These are phyloP conservation scores for Calyptommatus sinebrachiatus DNA, from an alignment of 2,113 vertebrate species.

Conservation along the genomic window DNA sequence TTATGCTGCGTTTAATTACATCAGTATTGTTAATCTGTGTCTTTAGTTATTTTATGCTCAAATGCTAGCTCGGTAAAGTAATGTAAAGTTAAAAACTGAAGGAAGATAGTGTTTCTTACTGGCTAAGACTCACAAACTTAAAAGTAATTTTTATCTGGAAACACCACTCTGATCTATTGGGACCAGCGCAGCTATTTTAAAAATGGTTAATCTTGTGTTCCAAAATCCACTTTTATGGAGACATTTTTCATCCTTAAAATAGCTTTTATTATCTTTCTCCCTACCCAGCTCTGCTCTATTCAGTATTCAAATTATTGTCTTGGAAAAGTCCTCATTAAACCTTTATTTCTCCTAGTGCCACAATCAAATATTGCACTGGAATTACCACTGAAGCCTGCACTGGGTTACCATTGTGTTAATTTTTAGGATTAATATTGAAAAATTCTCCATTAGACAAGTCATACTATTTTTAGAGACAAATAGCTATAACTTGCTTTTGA, in stretches of 20 bases:
- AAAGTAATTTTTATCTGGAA: not conserved
- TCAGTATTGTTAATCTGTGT: slow-evolving; percentile 37
- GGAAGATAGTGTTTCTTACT: not conserved
- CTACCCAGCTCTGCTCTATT: not conserved
- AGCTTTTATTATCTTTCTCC: not conserved
- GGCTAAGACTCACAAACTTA: not conserved
- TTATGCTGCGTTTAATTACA: slow-evolving; percentile 45
- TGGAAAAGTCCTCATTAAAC: not conserved
- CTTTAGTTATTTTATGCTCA: slow-evolving; percentile 32
- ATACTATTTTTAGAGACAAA: no score
- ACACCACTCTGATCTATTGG: not conserved
- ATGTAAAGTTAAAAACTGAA: slow-evolving; percentile 20
- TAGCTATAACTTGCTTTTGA: no score
- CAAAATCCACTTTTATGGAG: not conserved
- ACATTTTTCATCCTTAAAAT: not conserved
- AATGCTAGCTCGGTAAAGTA: slow-evolving; percentile 25
- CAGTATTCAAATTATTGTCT: not conserved
- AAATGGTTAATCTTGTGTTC: not conserved
- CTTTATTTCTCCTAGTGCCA: not conserved
- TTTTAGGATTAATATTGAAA: not conserved
- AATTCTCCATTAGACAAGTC: not conserved
- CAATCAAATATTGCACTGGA: no score
- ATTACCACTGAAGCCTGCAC: no score
- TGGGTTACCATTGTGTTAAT: not conserved
- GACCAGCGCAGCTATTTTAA: not conserved